A percentile compares a stretch with the other conserved stretches of the same genome.
Conservation (phyloP, 2,888 invertebrate species). For the Alloplasta piceator region DNA sequence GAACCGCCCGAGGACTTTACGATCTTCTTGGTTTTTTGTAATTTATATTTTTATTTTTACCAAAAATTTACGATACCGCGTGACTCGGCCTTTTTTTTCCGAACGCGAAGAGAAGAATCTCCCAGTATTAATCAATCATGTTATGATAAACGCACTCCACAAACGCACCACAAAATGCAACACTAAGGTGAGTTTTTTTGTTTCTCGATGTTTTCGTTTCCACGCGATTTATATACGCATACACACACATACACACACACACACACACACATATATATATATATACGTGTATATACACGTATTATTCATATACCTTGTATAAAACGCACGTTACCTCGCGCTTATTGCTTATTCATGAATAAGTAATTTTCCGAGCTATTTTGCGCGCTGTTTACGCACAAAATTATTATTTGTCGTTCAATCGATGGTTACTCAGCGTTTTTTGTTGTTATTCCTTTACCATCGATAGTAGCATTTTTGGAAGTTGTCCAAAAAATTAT, state of each 20-base stretch:
- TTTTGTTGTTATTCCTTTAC: not conserved
- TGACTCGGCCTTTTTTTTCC: not conserved
- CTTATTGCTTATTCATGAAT: not conserved
- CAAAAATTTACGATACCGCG: not conserved
- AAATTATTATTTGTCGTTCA: not conserved
- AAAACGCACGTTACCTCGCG: too few species aligned
- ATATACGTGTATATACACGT: too few species aligned
- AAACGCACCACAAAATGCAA: constrained; percentile 53
- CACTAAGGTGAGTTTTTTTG: constrained; percentile 56
- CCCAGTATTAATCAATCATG: constrained; percentile 24
- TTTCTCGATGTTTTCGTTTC: constrained; percentile 6
- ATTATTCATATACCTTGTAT: too few species aligned
- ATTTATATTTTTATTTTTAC: constrained; percentile 8
- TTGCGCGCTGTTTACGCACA: not conserved
- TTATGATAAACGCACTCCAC: constrained; percentile 42
- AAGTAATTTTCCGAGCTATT: not conserved
- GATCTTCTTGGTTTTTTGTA: constrained; percentile 14
- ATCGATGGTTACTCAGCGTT: constrained; percentile 16
- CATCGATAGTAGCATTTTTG: not conserved
- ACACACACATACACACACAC: not conserved
- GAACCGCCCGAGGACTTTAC: constrained; percentile 33
- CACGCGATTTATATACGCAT: not conserved
- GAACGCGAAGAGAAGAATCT: not conserved
- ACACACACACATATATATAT: not conserved
- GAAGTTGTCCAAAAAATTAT: not conserved